Percentiles rank a stretch among this genome's conserved stretches.
phyloP scores from a whole-genome alignment of 2,888 invertebrate genomes.

The Drosophila kambysellisi region DNA sequence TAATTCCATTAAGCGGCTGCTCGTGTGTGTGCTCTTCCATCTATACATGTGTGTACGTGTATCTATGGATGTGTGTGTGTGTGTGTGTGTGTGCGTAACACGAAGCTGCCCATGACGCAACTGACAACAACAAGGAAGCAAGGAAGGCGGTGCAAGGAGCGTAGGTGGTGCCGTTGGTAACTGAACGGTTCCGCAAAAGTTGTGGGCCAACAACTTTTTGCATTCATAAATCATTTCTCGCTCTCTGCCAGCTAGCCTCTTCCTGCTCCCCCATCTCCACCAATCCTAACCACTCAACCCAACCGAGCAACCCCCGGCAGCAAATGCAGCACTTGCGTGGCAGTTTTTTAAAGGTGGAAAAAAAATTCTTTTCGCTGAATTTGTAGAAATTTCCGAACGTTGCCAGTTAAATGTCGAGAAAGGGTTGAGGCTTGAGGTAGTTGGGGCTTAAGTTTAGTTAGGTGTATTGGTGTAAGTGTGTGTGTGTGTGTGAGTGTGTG shows the following conservation, averaged over 20 bases:
- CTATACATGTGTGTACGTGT: conserved; percentile 10
- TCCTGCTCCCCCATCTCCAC: background rate
- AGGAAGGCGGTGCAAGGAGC: conserved; percentile 5
- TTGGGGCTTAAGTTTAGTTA: conserved; percentile 2
- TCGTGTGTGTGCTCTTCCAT: conserved; percentile 43
- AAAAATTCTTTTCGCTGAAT: conserved; percentile 80
- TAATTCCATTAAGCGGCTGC: conserved; percentile 77
- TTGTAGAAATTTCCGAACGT: conserved; percentile 68
- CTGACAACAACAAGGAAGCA: conserved; percentile 54
- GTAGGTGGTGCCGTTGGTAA: conserved; percentile 35
- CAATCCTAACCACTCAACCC: background rate
- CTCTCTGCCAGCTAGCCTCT: conserved; percentile 30
- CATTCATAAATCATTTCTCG: conserved; percentile 79
- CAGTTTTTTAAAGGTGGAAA: conserved; percentile 75
- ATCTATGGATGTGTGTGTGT: background rate
- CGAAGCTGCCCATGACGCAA: conserved; percentile 63
- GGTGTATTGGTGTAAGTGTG: background rate
- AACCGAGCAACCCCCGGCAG: background rate
- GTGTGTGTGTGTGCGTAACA: conserved; percentile 46
- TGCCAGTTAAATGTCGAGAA: conserved; percentile 43
- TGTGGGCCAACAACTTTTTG: conserved; percentile 72
- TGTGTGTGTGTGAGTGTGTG: background rate
- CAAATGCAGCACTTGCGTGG: conserved; percentile 14
- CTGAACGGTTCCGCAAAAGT: conserved; percentile 69
- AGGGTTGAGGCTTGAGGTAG: conserved; percentile 28